Conservation (phyloP, 92 coral and sea anemone genomes). For the Bergia sp. region DNA sequence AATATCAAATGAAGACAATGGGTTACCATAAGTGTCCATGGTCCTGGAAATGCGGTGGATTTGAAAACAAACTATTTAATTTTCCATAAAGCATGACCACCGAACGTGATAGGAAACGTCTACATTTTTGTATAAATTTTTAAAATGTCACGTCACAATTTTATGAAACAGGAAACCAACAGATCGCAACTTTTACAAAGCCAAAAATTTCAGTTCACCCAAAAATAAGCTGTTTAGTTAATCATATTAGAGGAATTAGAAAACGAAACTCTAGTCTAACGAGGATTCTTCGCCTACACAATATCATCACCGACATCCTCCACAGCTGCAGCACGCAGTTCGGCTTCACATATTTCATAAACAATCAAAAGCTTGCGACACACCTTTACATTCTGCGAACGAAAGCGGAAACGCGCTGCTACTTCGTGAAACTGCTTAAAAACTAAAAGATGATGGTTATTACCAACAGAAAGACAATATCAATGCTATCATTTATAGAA, state of each 20-base stretch:
- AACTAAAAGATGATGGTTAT: not conserved
- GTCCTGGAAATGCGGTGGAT: constrained; percentile 10
- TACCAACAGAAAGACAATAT: not conserved
- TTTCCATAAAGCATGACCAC: not conserved
- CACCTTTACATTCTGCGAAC: not conserved
- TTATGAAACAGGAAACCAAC: not conserved
- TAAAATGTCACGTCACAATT: constrained; percentile 13
- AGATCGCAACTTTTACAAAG: not conserved
- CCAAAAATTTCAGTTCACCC: not conserved
- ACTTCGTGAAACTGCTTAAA: constrained; percentile 16
- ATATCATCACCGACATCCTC: not conserved
- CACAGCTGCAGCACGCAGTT: not conserved
- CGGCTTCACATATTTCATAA: not conserved
- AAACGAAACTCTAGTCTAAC: not conserved
- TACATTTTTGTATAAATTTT: not conserved
- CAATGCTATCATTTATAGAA: not conserved
- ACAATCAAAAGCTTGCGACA: constrained; percentile 34
- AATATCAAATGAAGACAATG: not conserved
- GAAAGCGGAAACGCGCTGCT: constrained; percentile 44
- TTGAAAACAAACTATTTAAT: not conserved
- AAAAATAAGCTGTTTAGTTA: not conserved
- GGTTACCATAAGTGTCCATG: not conserved
- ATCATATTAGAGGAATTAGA: no score
- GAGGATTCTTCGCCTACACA: not conserved
- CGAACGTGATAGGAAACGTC: not conserved